Percentiles rank a stretch among this genome's conserved stretches.
Conservation (phyloP, 2,888 invertebrate species). For the Lithodes maja region DNA sequence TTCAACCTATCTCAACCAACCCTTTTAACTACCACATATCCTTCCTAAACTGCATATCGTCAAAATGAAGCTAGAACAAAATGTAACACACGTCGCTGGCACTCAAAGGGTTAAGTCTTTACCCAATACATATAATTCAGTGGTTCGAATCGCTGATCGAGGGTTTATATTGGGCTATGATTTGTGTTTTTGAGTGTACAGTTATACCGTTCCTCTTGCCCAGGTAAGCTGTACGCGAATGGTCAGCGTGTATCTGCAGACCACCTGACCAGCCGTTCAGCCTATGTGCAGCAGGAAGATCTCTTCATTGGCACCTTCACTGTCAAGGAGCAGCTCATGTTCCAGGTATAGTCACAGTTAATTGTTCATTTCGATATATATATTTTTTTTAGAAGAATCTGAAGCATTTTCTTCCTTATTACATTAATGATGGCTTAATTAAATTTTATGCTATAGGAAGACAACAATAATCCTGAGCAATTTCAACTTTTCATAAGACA, state of each 20-base stretch:
- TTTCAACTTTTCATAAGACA: too few species aligned
- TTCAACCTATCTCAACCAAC: too few species aligned
- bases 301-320: conserved; percentile 93
- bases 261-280: conserved; percentile 85
- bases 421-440: not conserved
- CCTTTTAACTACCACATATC: too few species aligned
- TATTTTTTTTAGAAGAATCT: not conserved
- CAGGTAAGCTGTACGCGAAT: conserved; percentile 79
- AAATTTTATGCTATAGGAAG: not conserved
- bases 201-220: too few species aligned
- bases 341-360: conserved; percentile 81
- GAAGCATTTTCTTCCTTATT: not conserved
- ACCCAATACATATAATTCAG: too few species aligned
- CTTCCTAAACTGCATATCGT: too few species aligned
- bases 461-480: not conserved
- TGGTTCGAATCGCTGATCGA: too few species aligned
- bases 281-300: conserved; percentile 96
- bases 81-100: too few species aligned
- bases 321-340: conserved; percentile 90
- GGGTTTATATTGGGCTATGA: too few species aligned
- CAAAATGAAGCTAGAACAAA: too few species aligned
- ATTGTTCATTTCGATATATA: not conserved
- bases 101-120: too few species aligned
- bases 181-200: too few species aligned
- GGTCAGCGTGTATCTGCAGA: conserved; percentile 83